These are phyloP conservation scores for Lates calcarifer DNA, from an alignment of 2,113 vertebrate genomes.

Conservation along the genomic window DNA sequence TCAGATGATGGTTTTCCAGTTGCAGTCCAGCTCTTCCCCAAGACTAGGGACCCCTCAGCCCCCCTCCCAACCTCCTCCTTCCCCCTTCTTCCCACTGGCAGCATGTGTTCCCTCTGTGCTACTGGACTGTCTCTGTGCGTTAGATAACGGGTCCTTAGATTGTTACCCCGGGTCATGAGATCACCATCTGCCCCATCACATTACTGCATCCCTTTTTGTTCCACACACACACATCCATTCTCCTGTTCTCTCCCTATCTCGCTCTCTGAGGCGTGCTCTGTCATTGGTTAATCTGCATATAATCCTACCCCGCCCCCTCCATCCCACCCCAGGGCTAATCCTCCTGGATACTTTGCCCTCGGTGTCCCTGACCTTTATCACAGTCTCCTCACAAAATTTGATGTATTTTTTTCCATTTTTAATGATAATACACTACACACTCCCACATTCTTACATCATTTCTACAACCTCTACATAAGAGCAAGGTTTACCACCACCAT, in stretches of 20 bases:
- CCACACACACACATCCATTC: slow-evolving; percentile 24
- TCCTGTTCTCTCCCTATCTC: slow-evolving; percentile 13
- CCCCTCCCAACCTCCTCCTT: not conserved
- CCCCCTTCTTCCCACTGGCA: slow-evolving; percentile 56
- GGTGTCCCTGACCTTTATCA: slow-evolving; percentile 53
- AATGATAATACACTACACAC: not conserved
- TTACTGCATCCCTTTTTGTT: slow-evolving; percentile 56
- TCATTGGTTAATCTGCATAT: slow-evolving; percentile 74
- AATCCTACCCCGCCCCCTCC: slow-evolving; percentile 40
- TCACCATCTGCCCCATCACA: slow-evolving; percentile 79
- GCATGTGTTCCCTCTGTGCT: slow-evolving; percentile 60
- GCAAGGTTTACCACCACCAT: not conserved
- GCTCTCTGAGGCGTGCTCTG: slow-evolving; percentile 31
- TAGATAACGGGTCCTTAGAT: slow-evolving; percentile 77
- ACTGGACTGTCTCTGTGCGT: slow-evolving; percentile 63
- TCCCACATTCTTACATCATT: not conserved
- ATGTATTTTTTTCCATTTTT: not conserved
- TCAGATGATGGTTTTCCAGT: slow-evolving; percentile 47
- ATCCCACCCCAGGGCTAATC: slow-evolving; percentile 66
- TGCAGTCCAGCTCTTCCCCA: slow-evolving; percentile 1
- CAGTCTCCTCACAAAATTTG: slow-evolving; percentile 31
- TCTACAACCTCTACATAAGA: not conserved
- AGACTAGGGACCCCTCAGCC: not conserved
- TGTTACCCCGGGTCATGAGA: slow-evolving; percentile 65
- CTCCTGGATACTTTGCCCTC: slow-evolving; percentile 48